phyloP scores from a whole-genome alignment of 2,888 invertebrate genomes.

The Nephrocerus scutellatus region DNA sequence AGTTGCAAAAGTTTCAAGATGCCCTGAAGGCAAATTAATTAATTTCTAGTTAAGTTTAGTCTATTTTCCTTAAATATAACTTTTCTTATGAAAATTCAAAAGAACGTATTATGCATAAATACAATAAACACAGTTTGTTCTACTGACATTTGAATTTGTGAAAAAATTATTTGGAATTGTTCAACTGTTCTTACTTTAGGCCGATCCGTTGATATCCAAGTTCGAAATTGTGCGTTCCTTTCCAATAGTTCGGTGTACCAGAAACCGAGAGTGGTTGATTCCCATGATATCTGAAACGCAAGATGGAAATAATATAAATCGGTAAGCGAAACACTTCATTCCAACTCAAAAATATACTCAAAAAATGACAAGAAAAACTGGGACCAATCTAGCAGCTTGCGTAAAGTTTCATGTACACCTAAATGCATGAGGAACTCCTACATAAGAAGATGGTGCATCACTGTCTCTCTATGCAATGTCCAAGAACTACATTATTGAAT shows the following conservation, averaged over 20 bases:
- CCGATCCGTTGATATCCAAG: conserved; percentile 75
- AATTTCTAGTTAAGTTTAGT: no score
- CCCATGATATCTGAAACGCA: conserved; percentile 90
- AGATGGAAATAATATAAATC: conserved; percentile 1
- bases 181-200: conserved; percentile 60
- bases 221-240: conserved; percentile 79
- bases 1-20: no score
- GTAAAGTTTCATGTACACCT: conserved; percentile 11
- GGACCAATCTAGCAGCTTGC: conserved; percentile 3
- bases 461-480: no score
- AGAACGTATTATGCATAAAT: no score
- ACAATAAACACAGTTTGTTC: no score
- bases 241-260: conserved; percentile 97
- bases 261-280: conserved; percentile 95
- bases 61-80: no score
- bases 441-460: conserved; percentile 7
- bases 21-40: no score
- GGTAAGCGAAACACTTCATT: background rate
- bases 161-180: no score
- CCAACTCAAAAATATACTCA: no score
- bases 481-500: no score
- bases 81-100: no score
- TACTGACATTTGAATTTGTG: no score
- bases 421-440: conserved; percentile 10
- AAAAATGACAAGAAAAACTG: conserved; percentile 2